A percentile compares a stretch with the other conserved stretches of the same genome.
phyloP scores from a whole-genome alignment of 2,888 invertebrate species.

The Dasypolia templi region DNA sequence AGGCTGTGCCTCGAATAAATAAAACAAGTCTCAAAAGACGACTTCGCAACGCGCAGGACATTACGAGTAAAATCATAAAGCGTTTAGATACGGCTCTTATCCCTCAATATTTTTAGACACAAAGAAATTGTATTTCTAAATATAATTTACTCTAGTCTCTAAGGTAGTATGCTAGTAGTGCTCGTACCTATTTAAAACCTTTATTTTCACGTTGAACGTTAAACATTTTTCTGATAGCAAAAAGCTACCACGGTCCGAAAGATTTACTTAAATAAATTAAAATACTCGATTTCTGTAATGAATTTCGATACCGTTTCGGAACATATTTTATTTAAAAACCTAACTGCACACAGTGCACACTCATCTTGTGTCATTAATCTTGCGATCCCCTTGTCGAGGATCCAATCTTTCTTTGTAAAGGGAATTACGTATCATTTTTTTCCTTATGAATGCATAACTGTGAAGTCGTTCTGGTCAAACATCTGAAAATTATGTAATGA shows the following conservation, averaged over 20 bases:
- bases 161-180: neutral
- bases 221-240: neutral
- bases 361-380: constrained; percentile 67
- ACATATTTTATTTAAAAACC: constrained; percentile 60
- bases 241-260: constrained; percentile 17
- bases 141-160: neutral
- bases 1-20: constrained; percentile 60
- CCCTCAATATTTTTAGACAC: constrained; percentile 32
- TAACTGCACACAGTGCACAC: constrained; percentile 69
- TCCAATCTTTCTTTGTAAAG: constrained; percentile 67
- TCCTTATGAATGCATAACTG: constrained; percentile 65
- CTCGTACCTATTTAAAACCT: constrained; percentile 12
- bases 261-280: constrained; percentile 37
- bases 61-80: constrained; percentile 38
- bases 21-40: constrained; percentile 58
- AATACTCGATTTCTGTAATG: constrained; percentile 46
- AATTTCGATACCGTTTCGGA: constrained; percentile 55
- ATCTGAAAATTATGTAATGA: constrained; percentile 57
- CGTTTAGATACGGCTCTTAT: constrained; percentile 42
- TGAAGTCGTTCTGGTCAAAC: constrained; percentile 53
- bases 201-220: neutral
- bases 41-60: constrained; percentile 53
- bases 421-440: constrained; percentile 64
- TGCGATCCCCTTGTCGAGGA: constrained; percentile 56
- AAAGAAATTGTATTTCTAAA: constrained; percentile 20